A percentile compares a stretch with the other conserved stretches of the same genome.
Conservation (phyloP, 2,797 vertebrate species). For the Acrossocheilus wenchowensis region DNA sequence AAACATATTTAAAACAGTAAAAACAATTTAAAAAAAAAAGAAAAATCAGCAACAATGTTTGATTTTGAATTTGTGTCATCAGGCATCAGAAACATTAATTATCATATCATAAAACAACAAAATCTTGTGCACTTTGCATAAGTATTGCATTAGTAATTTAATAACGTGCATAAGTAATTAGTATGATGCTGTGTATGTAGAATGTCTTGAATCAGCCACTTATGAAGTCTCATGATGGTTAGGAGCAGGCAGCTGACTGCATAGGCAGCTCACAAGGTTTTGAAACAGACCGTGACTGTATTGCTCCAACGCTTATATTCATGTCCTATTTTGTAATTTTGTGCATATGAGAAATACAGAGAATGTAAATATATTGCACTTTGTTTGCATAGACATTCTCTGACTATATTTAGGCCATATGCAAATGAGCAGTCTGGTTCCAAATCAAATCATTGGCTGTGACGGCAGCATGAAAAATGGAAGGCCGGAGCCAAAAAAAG, state of each 20-base stretch:
- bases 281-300: neutral
- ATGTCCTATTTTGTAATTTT: conserved; percentile 70
- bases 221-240: neutral
- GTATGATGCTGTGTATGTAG: neutral
- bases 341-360: conserved; percentile 17
- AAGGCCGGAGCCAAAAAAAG: conserved; percentile 43
- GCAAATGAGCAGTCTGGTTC: conserved; percentile 60
- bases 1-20: neutral
- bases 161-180: neutral
- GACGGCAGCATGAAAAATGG: conserved; percentile 52
- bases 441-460: conserved; percentile 44
- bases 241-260: neutral
- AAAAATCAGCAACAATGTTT: neutral
- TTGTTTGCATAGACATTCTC: conserved; percentile 55
- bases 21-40: neutral
- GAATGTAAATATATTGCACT: conserved; percentile 48
- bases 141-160: neutral
- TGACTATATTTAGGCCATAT: conserved; percentile 68
- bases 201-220: neutral
- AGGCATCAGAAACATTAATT: neutral
- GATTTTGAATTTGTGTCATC: neutral
- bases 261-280: neutral
- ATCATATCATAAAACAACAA: neutral
- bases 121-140: neutral
- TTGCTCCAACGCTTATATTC: conserved; percentile 47